These are phyloP conservation scores for Sebastes oblongus DNA, from an alignment of 2,797 vertebrate species.

Conservation along the genomic window DNA sequence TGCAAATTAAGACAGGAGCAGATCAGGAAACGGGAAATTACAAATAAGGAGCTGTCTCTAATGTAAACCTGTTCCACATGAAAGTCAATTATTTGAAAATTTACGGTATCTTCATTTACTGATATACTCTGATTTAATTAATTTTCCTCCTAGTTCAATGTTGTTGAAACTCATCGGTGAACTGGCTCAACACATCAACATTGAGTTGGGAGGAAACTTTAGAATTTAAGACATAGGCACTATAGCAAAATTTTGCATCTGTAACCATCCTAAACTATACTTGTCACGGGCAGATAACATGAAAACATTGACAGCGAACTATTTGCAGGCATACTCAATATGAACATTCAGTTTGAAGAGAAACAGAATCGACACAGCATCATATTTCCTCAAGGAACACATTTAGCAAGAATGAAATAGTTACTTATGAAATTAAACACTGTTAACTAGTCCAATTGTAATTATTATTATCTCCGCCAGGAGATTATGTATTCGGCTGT, in stretches of 20 bases:
- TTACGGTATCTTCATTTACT: neutral
- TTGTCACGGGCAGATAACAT: neutral
- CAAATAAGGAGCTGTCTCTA: neutral
- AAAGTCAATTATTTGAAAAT: neutral
- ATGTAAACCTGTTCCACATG: neutral
- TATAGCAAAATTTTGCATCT: neutral
- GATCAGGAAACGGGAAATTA: neutral
- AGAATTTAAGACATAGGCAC: neutral
- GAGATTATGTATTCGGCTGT: neutral
- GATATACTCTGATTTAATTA: neutral
- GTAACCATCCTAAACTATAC: neutral
- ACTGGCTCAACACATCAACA: neutral
- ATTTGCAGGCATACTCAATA: neutral
- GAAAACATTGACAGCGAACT: neutral
- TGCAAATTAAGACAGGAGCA: neutral
- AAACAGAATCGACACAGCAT: neutral
- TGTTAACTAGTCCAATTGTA: neutral
- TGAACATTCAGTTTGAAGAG: neutral
- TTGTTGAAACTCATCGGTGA: neutral
- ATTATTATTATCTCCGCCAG: neutral
- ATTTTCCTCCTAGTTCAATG: neutral
- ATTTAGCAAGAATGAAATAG: neutral
- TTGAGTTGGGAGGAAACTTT: neutral
- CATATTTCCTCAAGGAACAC: neutral
- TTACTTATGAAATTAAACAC: neutral